Evolutionary conservation across 2,113 vertebrate genomes (phyloP), one percentile per base, ranked within the genome.

Genomic region (Macrotus californicus): DNA sequence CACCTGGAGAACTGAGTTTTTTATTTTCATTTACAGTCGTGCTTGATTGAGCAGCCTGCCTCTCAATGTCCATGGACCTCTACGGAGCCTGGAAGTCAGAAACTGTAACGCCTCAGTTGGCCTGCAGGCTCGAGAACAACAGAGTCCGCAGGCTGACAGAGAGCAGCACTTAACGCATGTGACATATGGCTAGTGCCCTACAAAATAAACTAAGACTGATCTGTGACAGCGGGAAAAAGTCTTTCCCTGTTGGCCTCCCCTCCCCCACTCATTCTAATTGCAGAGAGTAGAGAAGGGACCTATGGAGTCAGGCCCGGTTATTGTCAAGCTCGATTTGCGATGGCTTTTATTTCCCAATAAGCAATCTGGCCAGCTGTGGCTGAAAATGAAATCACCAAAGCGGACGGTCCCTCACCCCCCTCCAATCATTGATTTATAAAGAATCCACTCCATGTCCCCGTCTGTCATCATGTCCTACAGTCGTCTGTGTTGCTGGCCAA

Each of bases 301-400:
- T 52, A 31, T 72, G 3, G 46, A 77, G 93, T 87, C 94, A 87
- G 80, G 96, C 91, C 97, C 94, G 96, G 93, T 97, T 96, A 96
- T 94, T 92, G 95, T 97, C 97, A 96, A 93, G 94, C 95, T 92
- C 97, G 90, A 96, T 98, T 97, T 96, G 87, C 97, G 83, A 75
- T 96, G 97, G 95, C 96, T 97, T 96, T 97, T 96, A 95, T 97
- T 97, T 97, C 94, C 94, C 96, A 96, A 94, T 97, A 94, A 96
- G 94, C 96, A 94, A 64, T 94, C 94, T 96, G 96, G 93, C 95
- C 93, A 94, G 95, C 97, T 98, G 96, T 96, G 96, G 91, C 96
- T 96, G 93, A 69, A 96, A 96, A 97, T 97, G 94, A 96, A 97
- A 96, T 98, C 96, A 95, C 96, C 95, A 94, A 96, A 81, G 94